Evolutionary conservation across 2,888 invertebrate genomes (phyloP).

Genomic region (Heteropelma amictum): DNA sequence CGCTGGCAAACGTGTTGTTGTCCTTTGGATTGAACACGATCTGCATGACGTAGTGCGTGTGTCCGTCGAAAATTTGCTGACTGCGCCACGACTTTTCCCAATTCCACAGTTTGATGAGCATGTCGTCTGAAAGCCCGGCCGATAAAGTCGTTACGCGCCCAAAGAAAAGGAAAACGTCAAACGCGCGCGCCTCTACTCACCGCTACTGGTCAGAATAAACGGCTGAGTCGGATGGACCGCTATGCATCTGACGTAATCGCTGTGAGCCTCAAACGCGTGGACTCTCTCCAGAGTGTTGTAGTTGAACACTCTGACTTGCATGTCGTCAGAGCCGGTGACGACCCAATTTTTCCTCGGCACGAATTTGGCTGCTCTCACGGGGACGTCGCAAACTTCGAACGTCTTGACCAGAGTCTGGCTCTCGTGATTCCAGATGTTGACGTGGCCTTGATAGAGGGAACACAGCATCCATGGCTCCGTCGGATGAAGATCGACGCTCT

Average conservation of each 20-base stretch:
- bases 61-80: conserved; percentile 99
- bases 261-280: conserved; percentile 98
- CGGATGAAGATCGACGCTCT: conserved; percentile 98
- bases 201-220: conserved; percentile 96
- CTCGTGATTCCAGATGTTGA: conserved; percentile 99
- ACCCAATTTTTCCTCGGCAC: conserved; percentile 99
- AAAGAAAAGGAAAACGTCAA: neutral
- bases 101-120: conserved; percentile 99
- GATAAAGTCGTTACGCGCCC: neutral
- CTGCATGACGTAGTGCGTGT: conserved; percentile 99
- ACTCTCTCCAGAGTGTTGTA: conserved; percentile 98
- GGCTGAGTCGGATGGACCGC: conserved; percentile 98
- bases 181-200: conserved; percentile 80
- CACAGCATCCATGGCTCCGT: conserved; percentile 99
- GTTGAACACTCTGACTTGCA: conserved; percentile 97
- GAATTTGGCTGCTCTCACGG: conserved; percentile 97
- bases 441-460: conserved; percentile 98
- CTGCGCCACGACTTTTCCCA: conserved; percentile 99
- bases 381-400: conserved; percentile 97
- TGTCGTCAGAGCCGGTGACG: conserved; percentile 97
- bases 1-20: conserved; percentile 99
- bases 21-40: conserved; percentile 99
- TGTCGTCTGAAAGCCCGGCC: conserved; percentile 91
- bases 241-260: conserved; percentile 97
- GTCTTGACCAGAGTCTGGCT: conserved; percentile 93